These are phyloP conservation scores for Drosophila percnosoma DNA, from an alignment of 2,888 invertebrate species.

Conservation along the genomic window DNA sequence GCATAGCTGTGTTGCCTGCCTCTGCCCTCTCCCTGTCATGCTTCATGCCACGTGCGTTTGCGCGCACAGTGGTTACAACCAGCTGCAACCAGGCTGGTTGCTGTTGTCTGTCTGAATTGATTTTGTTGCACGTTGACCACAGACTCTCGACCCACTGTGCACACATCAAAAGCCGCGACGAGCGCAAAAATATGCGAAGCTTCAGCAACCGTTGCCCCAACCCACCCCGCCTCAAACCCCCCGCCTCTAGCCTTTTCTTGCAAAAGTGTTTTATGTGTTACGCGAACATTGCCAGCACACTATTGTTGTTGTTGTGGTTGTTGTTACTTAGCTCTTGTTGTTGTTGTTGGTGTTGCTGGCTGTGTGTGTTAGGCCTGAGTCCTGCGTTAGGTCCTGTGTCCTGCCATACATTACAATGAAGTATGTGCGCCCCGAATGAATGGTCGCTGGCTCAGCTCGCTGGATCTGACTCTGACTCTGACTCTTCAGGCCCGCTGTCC, in stretches of 20 bases:
- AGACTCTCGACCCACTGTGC: constrained; percentile 49
- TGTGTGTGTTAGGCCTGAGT: constrained; percentile 46
- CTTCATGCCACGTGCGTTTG: constrained; percentile 61
- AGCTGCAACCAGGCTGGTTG: too few species aligned
- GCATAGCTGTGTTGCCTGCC: constrained; percentile 38
- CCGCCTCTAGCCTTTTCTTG: neutral
- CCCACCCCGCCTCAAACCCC: neutral
- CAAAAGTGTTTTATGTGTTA: constrained; percentile 74
- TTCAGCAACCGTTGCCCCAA: constrained; percentile 46
- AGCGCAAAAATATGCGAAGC: constrained; percentile 75
- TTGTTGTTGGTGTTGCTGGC: constrained; percentile 30
- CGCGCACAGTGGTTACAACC: constrained; percentile 40
- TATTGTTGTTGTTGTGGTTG: constrained; percentile 4
- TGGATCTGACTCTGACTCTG: constrained; percentile 22
- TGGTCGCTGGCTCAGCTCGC: constrained; percentile 48
- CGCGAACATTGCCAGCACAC: constrained; percentile 57
- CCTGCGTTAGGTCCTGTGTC: constrained; percentile 41
- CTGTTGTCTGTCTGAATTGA: neutral
- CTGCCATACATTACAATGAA: constrained; percentile 78
- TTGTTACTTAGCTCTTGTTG: constrained; percentile 33
- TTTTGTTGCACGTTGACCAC: neutral
- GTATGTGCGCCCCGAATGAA: constrained; percentile 72
- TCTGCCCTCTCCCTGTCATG: constrained; percentile 15
- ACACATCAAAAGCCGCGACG: constrained; percentile 68
- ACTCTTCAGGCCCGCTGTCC: constrained; percentile 31